phyloP scores from a whole-genome alignment of 30 jellyfish, hydroid and myxozoan species.

The Aurelia aurita region DNA sequence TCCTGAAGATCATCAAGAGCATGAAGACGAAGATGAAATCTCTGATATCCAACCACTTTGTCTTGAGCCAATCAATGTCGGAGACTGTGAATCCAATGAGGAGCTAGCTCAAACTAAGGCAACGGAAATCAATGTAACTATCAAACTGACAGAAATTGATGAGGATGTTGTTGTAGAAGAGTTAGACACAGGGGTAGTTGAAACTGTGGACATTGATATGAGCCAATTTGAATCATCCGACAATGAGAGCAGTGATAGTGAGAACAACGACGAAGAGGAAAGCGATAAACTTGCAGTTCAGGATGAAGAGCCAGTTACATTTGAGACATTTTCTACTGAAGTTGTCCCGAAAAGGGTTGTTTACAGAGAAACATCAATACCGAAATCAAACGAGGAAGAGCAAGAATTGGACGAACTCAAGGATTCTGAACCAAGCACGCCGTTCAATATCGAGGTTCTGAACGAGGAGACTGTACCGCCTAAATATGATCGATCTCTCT shows the following conservation, averaged over 20 bases:
- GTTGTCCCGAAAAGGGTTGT: neutral
- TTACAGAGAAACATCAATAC: neutral
- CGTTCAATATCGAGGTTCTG: neutral
- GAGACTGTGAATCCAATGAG: neutral
- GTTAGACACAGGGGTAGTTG: conserved; percentile 1
- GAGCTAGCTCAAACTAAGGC: neutral
- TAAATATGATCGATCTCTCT: neutral
- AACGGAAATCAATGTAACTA: no score
- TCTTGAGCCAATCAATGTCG: neutral
- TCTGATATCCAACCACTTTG: conserved; percentile 10
- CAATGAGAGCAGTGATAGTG: neutral
- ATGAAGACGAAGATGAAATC: conserved; percentile 1
- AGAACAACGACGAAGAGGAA: neutral
- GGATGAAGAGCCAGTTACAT: neutral
- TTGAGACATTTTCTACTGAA: conserved; percentile 8
- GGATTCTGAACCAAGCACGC: neutral
- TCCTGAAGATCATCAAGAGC: neutral
- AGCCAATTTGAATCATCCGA: neutral
- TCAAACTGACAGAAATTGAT: no score
- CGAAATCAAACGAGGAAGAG: neutral
- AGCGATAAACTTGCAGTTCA: neutral
- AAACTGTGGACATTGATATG: neutral
- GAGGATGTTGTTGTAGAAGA: neutral
- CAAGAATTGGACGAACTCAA: neutral
- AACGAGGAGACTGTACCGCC: conserved; percentile 7